Percentiles rank a stretch among this genome's conserved stretches.
phyloP scores from a whole-genome alignment of 2,113 vertebrate genomes.

The western clawed frog (Xenopus tropicalis) region UCB_Xtro_10.0 CM004452.2:38081001-38081500 shows the following conservation, averaged over 20 bases:
- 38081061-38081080: constrained; percentile 99
- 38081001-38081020: constrained; percentile 83
- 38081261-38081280: constrained; percentile 96
- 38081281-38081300: constrained; percentile 96
- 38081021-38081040: constrained; percentile 97
- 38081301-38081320: constrained; percentile 95
- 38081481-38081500: constrained; percentile 56
- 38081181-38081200: background rate
- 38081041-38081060: constrained; percentile 92
- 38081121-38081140: background rate
- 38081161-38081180: background rate
- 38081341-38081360: constrained; percentile 76
- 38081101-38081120: constrained; percentile 88
- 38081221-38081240: constrained; percentile 98
- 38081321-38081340: constrained; percentile 92
- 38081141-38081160: background rate
- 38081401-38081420: too few relatives aligned
- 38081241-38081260: constrained; percentile 97
- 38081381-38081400: too few relatives aligned
- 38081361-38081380: too few relatives aligned
- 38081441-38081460: too few relatives aligned
- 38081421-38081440: too few relatives aligned
- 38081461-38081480: background rate
- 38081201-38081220: constrained; percentile 89
- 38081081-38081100: constrained; percentile 96